Evolutionary conservation across 92 coral and sea anemone species (phyloP).

Genomic region (Bergia sp.): DNA sequence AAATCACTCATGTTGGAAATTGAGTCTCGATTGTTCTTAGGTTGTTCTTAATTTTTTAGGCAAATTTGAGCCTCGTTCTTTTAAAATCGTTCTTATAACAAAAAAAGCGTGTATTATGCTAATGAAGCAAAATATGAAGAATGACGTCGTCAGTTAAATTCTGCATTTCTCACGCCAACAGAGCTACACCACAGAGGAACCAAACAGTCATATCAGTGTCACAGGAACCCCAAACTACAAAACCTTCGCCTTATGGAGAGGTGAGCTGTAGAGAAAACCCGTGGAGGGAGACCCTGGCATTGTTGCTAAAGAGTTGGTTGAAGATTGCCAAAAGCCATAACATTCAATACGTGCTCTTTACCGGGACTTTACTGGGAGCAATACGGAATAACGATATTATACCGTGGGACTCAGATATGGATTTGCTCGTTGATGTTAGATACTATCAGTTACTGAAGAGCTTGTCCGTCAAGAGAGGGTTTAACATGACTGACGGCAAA

Average conservation of each 20-base stretch:
- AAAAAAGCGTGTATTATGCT: too few species aligned
- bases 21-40: too few species aligned
- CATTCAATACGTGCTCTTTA: constrained; percentile 69
- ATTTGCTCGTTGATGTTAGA: constrained; percentile 63
- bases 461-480: constrained; percentile 56
- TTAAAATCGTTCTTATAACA: too few species aligned
- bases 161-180: neutral
- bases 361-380: constrained; percentile 80
- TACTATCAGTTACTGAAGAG: constrained; percentile 54
- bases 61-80: too few species aligned
- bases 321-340: constrained; percentile 57
- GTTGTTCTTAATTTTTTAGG: too few species aligned
- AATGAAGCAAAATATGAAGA: too few species aligned
- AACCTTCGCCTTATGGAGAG: constrained; percentile 55
- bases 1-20: too few species aligned
- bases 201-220: too few species aligned
- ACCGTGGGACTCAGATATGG: constrained; percentile 86
- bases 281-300: constrained; percentile 47
- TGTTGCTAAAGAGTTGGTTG: constrained; percentile 67
- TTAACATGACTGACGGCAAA: constrained; percentile 56
- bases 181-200: neutral
- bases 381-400: constrained; percentile 78
- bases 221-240: neutral
- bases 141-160: neutral
- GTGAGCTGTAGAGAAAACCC: constrained; percentile 62